phyloP scores from a whole-genome alignment of 92 coral and sea anemone species.

The Actinernus sp. region DNA sequence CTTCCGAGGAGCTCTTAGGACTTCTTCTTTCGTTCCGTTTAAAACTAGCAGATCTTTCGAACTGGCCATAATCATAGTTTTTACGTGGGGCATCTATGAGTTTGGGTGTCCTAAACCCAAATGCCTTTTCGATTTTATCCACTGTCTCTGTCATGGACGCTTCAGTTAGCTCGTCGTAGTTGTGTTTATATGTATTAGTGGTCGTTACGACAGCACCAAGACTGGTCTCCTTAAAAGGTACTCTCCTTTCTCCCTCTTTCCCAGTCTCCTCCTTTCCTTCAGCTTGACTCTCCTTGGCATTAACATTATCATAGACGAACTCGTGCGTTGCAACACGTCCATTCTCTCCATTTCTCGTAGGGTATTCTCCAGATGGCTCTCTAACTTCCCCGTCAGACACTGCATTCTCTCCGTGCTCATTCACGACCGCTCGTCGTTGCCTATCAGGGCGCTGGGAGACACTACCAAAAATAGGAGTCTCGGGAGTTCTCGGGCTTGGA shows the following conservation, averaged over 20 bases:
- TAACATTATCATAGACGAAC: constrained; percentile 1
- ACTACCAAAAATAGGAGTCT: constrained; percentile 87
- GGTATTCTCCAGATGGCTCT: constrained; percentile 9
- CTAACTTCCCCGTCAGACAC: constrained; percentile 42
- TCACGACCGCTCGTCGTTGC: constrained; percentile 64
- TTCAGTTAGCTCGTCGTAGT: constrained; percentile 74
- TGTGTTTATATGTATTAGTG: constrained; percentile 76
- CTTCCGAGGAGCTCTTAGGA: constrained; percentile 25
- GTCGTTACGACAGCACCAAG: constrained; percentile 95
- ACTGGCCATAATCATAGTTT: constrained; percentile 34
- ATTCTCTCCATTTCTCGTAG: constrained; percentile 54
- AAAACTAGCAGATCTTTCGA: constrained; percentile 46
- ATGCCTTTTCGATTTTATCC: constrained; percentile 95
- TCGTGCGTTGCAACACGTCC: constrained; percentile 28
- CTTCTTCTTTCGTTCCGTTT: constrained; percentile 37
- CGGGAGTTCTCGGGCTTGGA: constrained; percentile 57
- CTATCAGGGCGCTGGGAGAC: constrained; percentile 77
- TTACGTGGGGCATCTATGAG: constrained; percentile 54
- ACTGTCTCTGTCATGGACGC: constrained; percentile 95
- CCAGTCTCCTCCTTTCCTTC: constrained; percentile 5
- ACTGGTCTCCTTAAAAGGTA: constrained; percentile 97
- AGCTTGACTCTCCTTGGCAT: constrained; percentile 28
- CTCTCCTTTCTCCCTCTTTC: constrained; percentile 17
- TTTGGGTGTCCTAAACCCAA: constrained; percentile 80
- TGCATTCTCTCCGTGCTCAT: constrained; percentile 51